Evolutionary conservation across 2,797 vertebrate species (phyloP), one percentile per base, ranked within the genome.

Genomic region (Alexandromys oeconomus): DNA sequence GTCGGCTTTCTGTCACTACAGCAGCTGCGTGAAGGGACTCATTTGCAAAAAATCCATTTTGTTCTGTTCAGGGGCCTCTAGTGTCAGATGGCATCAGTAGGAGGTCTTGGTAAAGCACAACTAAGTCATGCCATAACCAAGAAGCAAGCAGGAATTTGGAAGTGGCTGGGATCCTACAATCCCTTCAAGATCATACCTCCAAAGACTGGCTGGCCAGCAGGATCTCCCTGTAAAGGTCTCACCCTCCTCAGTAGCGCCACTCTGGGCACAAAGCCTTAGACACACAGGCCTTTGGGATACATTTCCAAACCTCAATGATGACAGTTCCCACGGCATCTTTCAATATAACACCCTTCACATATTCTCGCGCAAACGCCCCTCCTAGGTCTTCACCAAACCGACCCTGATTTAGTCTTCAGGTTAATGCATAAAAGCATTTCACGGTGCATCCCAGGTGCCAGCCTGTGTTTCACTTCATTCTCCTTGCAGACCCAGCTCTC

Each of bases 341-440:
- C 37, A 65, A 25, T 25, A 31, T 2, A 13, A 40, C 25, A 48
- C 40, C 29, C 37, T 19, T 8, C 46, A 73, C 23, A 40, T 11
- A 29, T 21, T 37, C 25, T 7, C 67, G 1, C 3, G 1, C 4
- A 2, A 8, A 61, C 6, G 6, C 5, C 31, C 29, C 23, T 48
- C 14, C 46, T 17, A 2, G 6, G 12, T 43, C 87, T 46, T 80
- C 40, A 19, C 48, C 37, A 34, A 6, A 5, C 40, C 29, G 27
- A 54, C 13, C 31, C 48, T 67, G 54, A 14, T 29, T 65, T 69
- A 46, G 11, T 65, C 63, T 77, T 48, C 17, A 78, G 89, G 27
- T 34, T 63, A 46, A 19, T 17, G 27, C 21, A 1, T 29, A 65
- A 19, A 2, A 9, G 59, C 15, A 14, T 5, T 27, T 65, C 76